A percentile compares a stretch with the other conserved stretches of the same genome.
Evolutionary conservation across 53 echinoderm and acorn worm species (phyloP).

Genomic region (Antedon mediterranea): DNA sequence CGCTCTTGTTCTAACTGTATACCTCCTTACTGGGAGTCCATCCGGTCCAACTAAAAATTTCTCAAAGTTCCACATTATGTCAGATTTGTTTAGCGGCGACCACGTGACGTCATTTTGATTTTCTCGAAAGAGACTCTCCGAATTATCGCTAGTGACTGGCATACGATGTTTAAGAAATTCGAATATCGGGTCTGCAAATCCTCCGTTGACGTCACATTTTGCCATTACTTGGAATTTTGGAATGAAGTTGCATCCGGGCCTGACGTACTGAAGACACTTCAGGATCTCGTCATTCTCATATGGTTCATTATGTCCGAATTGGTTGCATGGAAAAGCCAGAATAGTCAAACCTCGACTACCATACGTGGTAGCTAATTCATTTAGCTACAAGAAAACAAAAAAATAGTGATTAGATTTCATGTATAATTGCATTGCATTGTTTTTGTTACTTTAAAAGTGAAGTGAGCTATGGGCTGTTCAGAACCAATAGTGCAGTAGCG

Average conservation of each 20-base stretch:
- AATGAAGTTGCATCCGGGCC: conserved; percentile 39
- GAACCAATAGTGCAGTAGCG: no score
- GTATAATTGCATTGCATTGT: no score
- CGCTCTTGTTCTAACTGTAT: conserved; percentile 13
- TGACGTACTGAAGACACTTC: conserved; percentile 33
- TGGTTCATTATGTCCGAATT: conserved; percentile 33
- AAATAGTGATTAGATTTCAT: no score
- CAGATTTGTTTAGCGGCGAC: conserved; percentile 6
- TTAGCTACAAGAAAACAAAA: conserved; percentile 15
- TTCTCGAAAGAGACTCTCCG: neutral
- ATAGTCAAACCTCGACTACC: conserved; percentile 26
- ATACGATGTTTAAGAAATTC: conserved; percentile 49
- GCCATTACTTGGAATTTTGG: conserved; percentile 47
- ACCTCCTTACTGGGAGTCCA: conserved; percentile 28
- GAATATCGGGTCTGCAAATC: conserved; percentile 32
- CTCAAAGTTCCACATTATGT: conserved; percentile 51
- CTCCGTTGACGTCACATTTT: conserved; percentile 35
- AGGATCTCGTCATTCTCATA: conserved; percentile 40
- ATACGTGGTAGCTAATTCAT: conserved; percentile 24
- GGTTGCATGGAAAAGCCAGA: conserved; percentile 48
- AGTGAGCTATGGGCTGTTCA: no score
- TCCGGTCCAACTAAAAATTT: conserved; percentile 45
- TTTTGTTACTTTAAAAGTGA: no score
- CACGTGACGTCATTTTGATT: conserved; percentile 14
- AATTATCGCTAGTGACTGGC: conserved; percentile 15